phyloP scores from a whole-genome alignment of 2,113 vertebrate genomes.

The Thinocorus orbignyianus region DNA sequence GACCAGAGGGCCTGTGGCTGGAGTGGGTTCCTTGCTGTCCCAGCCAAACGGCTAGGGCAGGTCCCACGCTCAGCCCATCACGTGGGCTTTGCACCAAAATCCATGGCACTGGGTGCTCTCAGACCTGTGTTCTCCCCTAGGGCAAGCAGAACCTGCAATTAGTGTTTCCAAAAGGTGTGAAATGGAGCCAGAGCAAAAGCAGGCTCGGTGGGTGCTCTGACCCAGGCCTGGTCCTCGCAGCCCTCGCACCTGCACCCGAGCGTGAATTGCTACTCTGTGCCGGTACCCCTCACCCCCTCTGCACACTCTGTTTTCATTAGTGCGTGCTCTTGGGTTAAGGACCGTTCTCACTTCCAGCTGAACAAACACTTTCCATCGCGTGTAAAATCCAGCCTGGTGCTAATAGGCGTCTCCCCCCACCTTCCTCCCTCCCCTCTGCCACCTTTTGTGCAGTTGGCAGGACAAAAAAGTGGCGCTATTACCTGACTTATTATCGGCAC shows the following conservation, averaged over 20 bases:
- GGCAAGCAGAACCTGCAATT: neutral
- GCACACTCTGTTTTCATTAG: constrained; percentile 55
- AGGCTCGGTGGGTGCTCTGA: neutral
- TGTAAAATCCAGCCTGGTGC: constrained; percentile 62
- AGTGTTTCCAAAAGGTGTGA: constrained; percentile 36
- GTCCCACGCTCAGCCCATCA: neutral
- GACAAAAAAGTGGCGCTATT: constrained; percentile 55
- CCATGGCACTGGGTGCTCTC: neutral
- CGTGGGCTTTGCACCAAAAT: neutral
- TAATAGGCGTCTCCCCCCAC: constrained; percentile 35
- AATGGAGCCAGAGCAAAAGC: neutral
- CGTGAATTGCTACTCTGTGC: constrained; percentile 60
- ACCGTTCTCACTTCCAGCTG: constrained; percentile 56
- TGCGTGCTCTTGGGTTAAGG: constrained; percentile 9
- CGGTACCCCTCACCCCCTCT: neutral
- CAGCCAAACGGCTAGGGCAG: neutral
- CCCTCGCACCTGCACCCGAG: neutral
- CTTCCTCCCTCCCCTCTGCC: constrained; percentile 22
- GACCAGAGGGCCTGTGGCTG: neutral
- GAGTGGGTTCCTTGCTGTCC: neutral
- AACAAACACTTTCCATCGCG: constrained; percentile 56
- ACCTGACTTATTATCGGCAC: constrained; percentile 62
- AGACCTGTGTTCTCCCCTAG: neutral
- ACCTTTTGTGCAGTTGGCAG: constrained; percentile 59
- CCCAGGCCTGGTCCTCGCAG: neutral